Conservation (phyloP, 2,888 invertebrate species). For the Dysmachus trigonus region DNA sequence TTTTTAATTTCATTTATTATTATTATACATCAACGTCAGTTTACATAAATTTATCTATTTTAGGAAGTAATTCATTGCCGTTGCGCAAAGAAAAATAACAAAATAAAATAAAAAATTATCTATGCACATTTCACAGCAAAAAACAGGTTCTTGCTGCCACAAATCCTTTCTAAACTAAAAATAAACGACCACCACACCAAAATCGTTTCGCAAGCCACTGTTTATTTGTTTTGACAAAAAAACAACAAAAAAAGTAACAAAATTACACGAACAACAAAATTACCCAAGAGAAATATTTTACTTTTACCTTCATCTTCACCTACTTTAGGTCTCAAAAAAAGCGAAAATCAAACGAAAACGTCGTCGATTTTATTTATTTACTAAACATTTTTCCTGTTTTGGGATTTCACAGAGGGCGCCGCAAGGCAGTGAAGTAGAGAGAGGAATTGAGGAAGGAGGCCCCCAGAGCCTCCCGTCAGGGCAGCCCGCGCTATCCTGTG, state of each 20-base stretch:
- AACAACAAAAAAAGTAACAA: too few species aligned
- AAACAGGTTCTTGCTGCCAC: background rate
- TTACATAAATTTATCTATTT: background rate
- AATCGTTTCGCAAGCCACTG: background rate
- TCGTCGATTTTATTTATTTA: background rate
- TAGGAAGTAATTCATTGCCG: background rate
- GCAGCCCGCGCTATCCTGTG: background rate
- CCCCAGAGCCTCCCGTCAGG: background rate
- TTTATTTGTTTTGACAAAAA: conserved; percentile 14
- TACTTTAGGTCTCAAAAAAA: background rate
- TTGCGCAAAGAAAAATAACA: background rate
- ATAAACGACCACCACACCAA: background rate
- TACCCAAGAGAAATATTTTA: background rate
- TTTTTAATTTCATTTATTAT: background rate
- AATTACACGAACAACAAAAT: background rate
- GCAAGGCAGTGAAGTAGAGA: background rate
- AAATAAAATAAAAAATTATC: too few species aligned
- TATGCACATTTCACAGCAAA: background rate
- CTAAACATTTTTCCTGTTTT: background rate
- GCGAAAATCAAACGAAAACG: background rate
- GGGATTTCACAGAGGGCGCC: too few species aligned
- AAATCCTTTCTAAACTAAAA: background rate
- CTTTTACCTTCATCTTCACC: conserved; percentile 38
- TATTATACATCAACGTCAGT: background rate
- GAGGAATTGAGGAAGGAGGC: background rate